A percentile compares a stretch with the other conserved stretches of the same genome.
These are phyloP conservation scores for Norana najaformis DNA, from an alignment of 2,888 invertebrate genomes.

Conservation along the genomic window DNA sequence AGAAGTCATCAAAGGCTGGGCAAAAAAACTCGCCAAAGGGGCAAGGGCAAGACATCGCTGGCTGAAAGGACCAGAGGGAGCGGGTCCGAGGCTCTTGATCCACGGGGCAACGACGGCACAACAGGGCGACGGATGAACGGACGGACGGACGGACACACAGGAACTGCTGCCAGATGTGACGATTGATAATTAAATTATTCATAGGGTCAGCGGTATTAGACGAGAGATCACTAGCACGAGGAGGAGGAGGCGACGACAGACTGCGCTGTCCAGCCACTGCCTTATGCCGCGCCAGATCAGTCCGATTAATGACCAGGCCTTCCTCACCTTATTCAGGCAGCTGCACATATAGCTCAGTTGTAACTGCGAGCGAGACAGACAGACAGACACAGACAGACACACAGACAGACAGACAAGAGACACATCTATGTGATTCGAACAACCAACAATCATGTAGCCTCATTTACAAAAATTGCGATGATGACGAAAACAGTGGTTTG, in stretches of 20 bases:
- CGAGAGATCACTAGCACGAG: background rate
- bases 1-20: background rate
- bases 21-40: background rate
- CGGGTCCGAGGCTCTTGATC: background rate
- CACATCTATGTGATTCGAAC: background rate
- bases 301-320: constrained; percentile 5
- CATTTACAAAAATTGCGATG: background rate
- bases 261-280: background rate
- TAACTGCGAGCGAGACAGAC: no score
- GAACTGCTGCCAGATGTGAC: background rate
- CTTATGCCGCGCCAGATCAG: background rate
- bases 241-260: background rate
- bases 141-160: constrained; percentile 9
- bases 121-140: background rate
- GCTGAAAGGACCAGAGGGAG: background rate
- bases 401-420: no score
- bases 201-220: constrained; percentile 16
- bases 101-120: background rate
- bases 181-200: constrained; percentile 19
- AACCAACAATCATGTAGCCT: background rate
- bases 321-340: background rate
- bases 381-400: no score
- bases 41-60: background rate
- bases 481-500: no score
- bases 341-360: background rate